phyloP scores from a whole-genome alignment of 2,888 invertebrate genomes.

The Chymomyza caudatula region DNA sequence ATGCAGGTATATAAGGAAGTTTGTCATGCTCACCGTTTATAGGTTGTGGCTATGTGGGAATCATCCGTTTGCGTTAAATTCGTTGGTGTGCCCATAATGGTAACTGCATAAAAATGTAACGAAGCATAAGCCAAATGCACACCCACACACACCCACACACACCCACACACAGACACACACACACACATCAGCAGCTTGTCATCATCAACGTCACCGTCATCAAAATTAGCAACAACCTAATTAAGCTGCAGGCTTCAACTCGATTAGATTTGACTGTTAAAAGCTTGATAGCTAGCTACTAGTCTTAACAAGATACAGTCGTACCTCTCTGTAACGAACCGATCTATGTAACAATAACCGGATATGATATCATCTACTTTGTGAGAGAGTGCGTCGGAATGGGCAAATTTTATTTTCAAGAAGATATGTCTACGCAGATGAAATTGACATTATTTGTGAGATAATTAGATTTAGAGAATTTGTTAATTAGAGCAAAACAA shows the following conservation, averaged over 20 bases:
- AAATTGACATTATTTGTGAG: too few species aligned
- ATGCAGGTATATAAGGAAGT: not conserved
- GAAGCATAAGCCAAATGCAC: constrained; percentile 21
- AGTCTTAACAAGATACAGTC: not conserved
- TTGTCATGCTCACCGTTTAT: constrained; percentile 64
- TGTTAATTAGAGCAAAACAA: too few species aligned
- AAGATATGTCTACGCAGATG: too few species aligned
- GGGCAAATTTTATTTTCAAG: too few species aligned
- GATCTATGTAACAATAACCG: not conserved
- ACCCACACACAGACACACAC: too few species aligned
- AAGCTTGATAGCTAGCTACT: not conserved
- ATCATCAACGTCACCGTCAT: not conserved
- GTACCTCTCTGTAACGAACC: not conserved
- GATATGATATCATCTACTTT: too few species aligned
- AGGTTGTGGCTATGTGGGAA: constrained; percentile 72
- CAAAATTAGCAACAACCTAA: constrained; percentile 9
- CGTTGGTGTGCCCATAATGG: constrained; percentile 75
- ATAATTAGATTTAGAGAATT: too few species aligned
- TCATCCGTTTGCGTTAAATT: constrained; percentile 71
- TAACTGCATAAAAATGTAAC: constrained; percentile 56
- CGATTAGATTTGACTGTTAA: not conserved
- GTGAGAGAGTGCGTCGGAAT: too few species aligned
- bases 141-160: not conserved
- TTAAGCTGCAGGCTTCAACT: not conserved
- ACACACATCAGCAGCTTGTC: constrained; percentile 9